These are phyloP conservation scores for Alectoris magna DNA, from an alignment of 2,797 vertebrate species.

Conservation along the genomic window DNA sequence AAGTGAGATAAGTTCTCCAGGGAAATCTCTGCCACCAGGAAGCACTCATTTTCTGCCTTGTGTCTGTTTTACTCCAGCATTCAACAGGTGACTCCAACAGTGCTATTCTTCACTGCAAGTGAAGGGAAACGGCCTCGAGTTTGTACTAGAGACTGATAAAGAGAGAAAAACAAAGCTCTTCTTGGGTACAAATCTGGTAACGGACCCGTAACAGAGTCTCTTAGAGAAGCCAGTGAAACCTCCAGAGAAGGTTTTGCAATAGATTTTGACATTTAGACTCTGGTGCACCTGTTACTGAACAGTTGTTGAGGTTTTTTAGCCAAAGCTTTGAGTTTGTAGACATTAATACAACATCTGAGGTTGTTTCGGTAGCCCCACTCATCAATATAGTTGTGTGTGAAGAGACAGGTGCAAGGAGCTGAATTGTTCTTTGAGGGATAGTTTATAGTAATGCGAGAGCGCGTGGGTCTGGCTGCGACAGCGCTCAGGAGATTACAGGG, in stretches of 20 bases:
- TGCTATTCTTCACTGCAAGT: neutral
- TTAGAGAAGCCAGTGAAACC: neutral
- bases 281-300: slow-evolving; percentile 68
- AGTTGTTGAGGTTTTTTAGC: slow-evolving; percentile 68
- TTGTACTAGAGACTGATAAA: neutral
- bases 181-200: neutral
- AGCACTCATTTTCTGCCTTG: neutral
- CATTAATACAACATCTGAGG: slow-evolving; percentile 56
- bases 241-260: slow-evolving; percentile 10
- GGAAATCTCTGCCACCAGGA: neutral
- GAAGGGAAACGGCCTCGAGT: neutral
- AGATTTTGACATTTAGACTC: neutral
- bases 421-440: slow-evolving; percentile 45
- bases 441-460: slow-evolving; percentile 46
- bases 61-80: neutral
- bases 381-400: slow-evolving; percentile 32
- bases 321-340: slow-evolving; percentile 51
- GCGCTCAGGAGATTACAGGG: slow-evolving; percentile 9
- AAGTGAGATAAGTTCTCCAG: accelerated
- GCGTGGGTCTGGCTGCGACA: neutral
- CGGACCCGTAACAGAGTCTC: neutral
- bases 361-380: slow-evolving; percentile 19
- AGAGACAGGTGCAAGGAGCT: slow-evolving; percentile 67
- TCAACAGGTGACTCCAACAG: neutral
- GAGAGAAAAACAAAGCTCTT: neutral